Evolutionary conservation across 1,140 invertebrate genomes (phyloP).

Genomic region (Halesus radiatus): DNA sequence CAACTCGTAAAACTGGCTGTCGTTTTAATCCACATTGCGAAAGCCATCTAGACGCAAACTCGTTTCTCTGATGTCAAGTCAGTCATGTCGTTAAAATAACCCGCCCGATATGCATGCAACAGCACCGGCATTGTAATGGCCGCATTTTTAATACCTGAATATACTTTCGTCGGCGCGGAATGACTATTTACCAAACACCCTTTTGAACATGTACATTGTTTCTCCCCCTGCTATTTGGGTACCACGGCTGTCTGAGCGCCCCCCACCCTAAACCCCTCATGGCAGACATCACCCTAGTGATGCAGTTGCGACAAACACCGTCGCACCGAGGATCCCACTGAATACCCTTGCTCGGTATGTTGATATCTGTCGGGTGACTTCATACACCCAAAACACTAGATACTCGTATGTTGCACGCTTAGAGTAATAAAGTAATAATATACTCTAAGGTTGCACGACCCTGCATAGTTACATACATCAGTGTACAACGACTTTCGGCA

Average conservation of each 20-base stretch:
- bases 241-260: slow-evolving; percentile 5
- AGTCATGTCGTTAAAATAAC: background rate
- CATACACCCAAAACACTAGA: too few relatives aligned
- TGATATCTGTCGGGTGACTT: too few relatives aligned
- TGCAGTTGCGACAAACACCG: background rate
- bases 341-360: background rate
- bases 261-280: too few relatives aligned
- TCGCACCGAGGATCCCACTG: background rate
- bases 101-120: background rate
- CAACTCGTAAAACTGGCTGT: background rate
- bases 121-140: background rate
- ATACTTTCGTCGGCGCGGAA: slow-evolving; percentile 6
- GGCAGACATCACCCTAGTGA: background rate
- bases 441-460: too few relatives aligned
- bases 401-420: too few relatives aligned
- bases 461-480: too few relatives aligned
- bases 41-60: background rate
- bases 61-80: too few relatives aligned
- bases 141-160: slow-evolving; percentile 18
- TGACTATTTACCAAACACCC: slow-evolving; percentile 16
- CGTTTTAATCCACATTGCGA: background rate
- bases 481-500: too few relatives aligned
- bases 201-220: slow-evolving; percentile 8
- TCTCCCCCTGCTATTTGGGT: slow-evolving; percentile 4
- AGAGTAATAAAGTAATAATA: too few relatives aligned